Base-by-base conservation (phyloP, 2,888 invertebrate species). In the Eristalis intricaria region DNA sequence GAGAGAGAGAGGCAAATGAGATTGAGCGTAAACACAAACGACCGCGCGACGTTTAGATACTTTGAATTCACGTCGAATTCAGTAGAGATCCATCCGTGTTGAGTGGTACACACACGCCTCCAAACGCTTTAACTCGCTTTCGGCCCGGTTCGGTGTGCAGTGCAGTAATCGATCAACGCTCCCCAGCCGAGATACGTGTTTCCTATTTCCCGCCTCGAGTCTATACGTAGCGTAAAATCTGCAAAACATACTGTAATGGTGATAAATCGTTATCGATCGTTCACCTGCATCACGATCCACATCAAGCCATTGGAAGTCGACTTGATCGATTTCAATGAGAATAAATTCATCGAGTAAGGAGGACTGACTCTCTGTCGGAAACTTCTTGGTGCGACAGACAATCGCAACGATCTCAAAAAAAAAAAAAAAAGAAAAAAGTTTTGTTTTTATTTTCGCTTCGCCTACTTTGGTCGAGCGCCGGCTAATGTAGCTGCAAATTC, bases 261-360 rank as follows among this genome's bases (percentile, higher is more conserved):
- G 77, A 84, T 88, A 80, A 77, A 78, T 81, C 88, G 74, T 74
- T 75, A 81, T 84, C 88, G 84, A 88, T 84, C 77, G 63, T 69
- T 84, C 73, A 74, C 84, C 74, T 74, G 70, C 61, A 78, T 38
- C 26, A 81, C 73, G 43, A 74, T 81, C 75, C 88, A 81, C 65
- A 78, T 77, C 23, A 80, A 84, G 65, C 80, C 69, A 77, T 65
- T 84, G 61, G 43, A 70, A 63, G 32, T 88, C 56, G 65, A 88
- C 64, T 76, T 88, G 71, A 50, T 80, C 71, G 84, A 80, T 73
- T 84, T 87, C 68, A 76, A 87, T 29, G 84, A 80, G 69, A 88
- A 84, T 61, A 84, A 77, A 75, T 88, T 84, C 22, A 84, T 88
- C 35, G 58, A 75, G 73, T 83, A 78, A 86, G 50, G 7, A 11